Percentiles rank a stretch among this genome's conserved stretches.
phyloP scores from a whole-genome alignment of 1,140 invertebrate species.

The Heliconius nattereri region DNA sequence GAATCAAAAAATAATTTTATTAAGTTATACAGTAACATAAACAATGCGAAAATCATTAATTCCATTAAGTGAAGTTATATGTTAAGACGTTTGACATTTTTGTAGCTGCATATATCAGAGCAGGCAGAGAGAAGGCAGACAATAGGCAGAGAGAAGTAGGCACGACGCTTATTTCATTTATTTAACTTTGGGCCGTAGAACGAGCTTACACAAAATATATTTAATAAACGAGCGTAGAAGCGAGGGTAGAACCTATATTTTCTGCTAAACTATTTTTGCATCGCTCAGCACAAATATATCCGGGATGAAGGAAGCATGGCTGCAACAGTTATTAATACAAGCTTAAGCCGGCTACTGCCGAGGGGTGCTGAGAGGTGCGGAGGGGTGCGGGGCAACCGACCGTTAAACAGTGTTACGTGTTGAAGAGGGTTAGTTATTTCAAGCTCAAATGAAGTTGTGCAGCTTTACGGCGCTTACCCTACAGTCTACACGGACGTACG shows the following conservation, averaged over 20 bases:
- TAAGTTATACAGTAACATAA: too few species aligned
- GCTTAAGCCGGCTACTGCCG: neutral
- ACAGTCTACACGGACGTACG: neutral
- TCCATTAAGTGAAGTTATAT: too few species aligned
- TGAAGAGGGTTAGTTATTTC: constrained; percentile 2
- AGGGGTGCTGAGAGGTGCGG: neutral
- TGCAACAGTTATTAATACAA: neutral
- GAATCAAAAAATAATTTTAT: too few species aligned
- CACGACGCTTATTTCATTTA: too few species aligned
- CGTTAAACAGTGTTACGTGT: neutral
- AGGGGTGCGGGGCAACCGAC: neutral
- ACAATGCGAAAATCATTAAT: too few species aligned
- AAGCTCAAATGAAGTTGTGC: neutral
- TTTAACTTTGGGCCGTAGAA: too few species aligned
- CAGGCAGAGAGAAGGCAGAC: too few species aligned
- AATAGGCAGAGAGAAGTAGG: too few species aligned
- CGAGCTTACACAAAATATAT: too few species aligned
- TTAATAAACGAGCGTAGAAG: too few species aligned
- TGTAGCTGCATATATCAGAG: too few species aligned
- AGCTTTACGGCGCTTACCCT: neutral
- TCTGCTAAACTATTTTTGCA: neutral
- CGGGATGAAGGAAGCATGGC: neutral
- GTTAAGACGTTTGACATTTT: too few species aligned
- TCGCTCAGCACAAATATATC: neutral
- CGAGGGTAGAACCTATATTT: neutral